These are phyloP conservation scores for Regulus satrapa DNA, from an alignment of 2,113 vertebrate species.

Conservation along the genomic window DNA sequence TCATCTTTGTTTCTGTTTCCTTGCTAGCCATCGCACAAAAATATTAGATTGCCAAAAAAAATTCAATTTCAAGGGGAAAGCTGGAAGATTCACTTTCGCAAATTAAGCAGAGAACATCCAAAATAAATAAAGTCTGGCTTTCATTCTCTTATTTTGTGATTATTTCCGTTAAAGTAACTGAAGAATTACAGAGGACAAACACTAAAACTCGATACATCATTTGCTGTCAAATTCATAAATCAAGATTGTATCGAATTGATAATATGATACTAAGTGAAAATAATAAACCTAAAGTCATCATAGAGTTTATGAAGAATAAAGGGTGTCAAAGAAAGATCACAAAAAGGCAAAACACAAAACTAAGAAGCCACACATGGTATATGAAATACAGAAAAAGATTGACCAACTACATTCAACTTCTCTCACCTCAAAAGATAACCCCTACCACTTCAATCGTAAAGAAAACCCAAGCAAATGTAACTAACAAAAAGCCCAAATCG, in stretches of 20 bases:
- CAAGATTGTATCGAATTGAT: not conserved
- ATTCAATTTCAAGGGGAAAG: not conserved
- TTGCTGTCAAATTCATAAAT: not conserved
- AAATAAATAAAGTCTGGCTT: not conserved
- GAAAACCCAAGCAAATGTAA: not conserved
- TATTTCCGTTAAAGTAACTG: not conserved
- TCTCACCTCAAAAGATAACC: not conserved
- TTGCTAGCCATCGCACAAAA: not conserved
- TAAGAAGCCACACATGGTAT: not conserved
- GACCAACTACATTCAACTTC: not conserved
- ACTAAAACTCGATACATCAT: not conserved
- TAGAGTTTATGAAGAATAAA: not conserved
- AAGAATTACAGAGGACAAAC: not conserved
- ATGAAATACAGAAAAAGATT: not conserved
- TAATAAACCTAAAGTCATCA: not conserved
- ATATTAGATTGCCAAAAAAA: not conserved
- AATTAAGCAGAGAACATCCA: not conserved
- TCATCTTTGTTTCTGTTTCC: not conserved
- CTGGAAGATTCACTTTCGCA: not conserved
- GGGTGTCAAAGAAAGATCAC: not conserved
- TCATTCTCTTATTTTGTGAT: not conserved
- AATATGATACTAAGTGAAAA: not conserved
- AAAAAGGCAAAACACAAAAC: not conserved
- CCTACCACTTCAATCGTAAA: not conserved
- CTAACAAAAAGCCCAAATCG: not conserved